A percentile compares a stretch with the other conserved stretches of the same genome.
phyloP scores from a whole-genome alignment of 30 jellyfish, hydroid and myxozoan genomes.

The Chrysaora quinquecirrha region DNA sequence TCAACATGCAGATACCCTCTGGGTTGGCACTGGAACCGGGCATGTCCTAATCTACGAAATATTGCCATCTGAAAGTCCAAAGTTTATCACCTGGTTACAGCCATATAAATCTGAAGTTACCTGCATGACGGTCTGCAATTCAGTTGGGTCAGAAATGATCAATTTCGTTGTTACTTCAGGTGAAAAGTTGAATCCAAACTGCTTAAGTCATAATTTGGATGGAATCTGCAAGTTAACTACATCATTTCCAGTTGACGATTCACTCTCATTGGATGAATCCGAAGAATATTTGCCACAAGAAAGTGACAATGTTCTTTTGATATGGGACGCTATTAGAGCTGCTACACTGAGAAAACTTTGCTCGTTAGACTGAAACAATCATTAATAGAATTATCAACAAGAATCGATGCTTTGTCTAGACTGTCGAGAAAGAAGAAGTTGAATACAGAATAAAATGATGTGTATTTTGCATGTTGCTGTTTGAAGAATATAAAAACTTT shows the following conservation, averaged over 20 bases:
- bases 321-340: constrained; percentile 52
- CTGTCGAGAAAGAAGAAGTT: too few relatives aligned
- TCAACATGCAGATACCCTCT: constrained; percentile 68
- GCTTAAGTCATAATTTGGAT: constrained; percentile 12
- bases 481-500: too few relatives aligned
- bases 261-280: not conserved
- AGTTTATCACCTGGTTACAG: constrained; percentile 48
- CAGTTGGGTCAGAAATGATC: constrained; percentile 20
- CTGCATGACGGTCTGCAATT: constrained; percentile 13
- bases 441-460: too few relatives aligned
- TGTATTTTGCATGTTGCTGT: too few relatives aligned
- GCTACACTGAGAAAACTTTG: not conserved
- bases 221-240: constrained; percentile 51
- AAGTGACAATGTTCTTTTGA: constrained; percentile 39
- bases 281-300: constrained; percentile 1
- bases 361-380: not conserved
- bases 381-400: too few relatives aligned
- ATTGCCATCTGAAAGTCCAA: not conserved
- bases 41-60: constrained; percentile 74
- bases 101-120: constrained; percentile 84
- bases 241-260: constrained; percentile 38
- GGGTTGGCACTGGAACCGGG: constrained; percentile 99
- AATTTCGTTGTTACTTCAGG: constrained; percentile 78
- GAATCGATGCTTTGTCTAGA: too few relatives aligned
- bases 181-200: constrained; percentile 53